Evolutionary conservation across 2,888 invertebrate species (phyloP), one percentile per base, ranked within the genome.

Genomic region (Hirtodrosophila trivittata): DNA sequence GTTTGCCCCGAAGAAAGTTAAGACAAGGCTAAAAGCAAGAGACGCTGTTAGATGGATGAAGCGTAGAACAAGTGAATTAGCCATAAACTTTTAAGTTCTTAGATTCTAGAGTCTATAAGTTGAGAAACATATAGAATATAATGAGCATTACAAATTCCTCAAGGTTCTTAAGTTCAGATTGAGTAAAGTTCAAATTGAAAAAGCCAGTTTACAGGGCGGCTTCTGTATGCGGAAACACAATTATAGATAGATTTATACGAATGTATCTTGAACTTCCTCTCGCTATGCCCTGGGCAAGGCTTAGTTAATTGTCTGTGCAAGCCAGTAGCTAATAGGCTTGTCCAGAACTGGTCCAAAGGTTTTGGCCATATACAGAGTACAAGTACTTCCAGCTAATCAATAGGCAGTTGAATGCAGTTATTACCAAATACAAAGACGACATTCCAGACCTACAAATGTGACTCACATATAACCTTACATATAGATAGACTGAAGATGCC

Each of bases 1-100:
- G 51, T 39, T 64, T 69, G 59, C 59, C 77, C 63, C 49, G 33
- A 84, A 71, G 85, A 84, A 78, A 81, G 82, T 55, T 51, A 32
- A 37, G 41, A 62, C 60, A 45, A 28, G 55, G 28, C 18, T 41
- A 33, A 16, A 33, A 25, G 33, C 0, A 43, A 25, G 13, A 13
- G n/a, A n/a, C n/a, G n/a, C n/a, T n/a, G 47, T 38, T 14, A 21
- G 30, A 70, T 43, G 38, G 52, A 52, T 32, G 21, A 55, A 41
- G 7, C 12, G 13, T 18, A 37, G 26, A 39, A 39, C 33, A 45
- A 18, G 37, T 25, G 25, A 43, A 28, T 28, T 21, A 21, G 18
- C 18, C 5, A 3, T 21, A 21, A 21, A 5, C 5, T 30, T 30
- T 30, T 30, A 8, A 30, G 30, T 21, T 3, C 18, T 21, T 3